Conservation (phyloP, 1,140 invertebrate species). For the Drosophila quadrilineata region DNA sequence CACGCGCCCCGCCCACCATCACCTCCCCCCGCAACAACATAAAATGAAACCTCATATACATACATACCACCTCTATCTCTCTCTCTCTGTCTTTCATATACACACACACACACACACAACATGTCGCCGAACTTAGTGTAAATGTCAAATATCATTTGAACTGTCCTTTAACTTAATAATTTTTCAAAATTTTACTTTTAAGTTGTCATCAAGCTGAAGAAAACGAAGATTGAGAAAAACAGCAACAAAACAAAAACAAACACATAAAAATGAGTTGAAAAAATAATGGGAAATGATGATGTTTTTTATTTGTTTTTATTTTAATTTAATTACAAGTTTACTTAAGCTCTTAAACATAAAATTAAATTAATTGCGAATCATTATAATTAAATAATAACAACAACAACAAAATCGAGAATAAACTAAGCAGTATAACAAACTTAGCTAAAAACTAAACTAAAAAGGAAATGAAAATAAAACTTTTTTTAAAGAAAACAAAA, state of each 20-base stretch:
- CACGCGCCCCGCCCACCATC: slow-evolving; percentile 34
- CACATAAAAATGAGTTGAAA: no score
- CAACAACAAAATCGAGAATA: no score
- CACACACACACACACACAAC: slow-evolving; percentile 27
- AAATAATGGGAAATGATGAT: slow-evolving; percentile 44
- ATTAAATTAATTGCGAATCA: slow-evolving; percentile 43
- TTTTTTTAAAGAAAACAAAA: slow-evolving; percentile 65
- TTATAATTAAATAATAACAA: slow-evolving; percentile 31
- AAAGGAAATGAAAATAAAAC: slow-evolving; percentile 34
- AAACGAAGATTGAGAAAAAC: no score
- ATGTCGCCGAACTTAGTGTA: slow-evolving; percentile 61
- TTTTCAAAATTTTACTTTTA: slow-evolving; percentile 56
- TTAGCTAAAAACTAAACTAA: slow-evolving; percentile 65
- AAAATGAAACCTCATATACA: slow-evolving; percentile 1
- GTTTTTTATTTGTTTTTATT: slow-evolving; percentile 65
- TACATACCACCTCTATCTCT: slow-evolving; percentile 9
- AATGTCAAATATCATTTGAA: slow-evolving; percentile 59
- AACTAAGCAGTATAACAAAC: slow-evolving; percentile 27
- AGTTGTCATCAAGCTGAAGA: no score
- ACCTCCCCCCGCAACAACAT: background rate
- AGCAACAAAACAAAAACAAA: slow-evolving; percentile 31
- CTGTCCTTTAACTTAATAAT: slow-evolving; percentile 56
- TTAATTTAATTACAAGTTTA: slow-evolving; percentile 53
- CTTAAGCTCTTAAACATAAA: slow-evolving; percentile 57
- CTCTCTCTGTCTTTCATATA: slow-evolving; percentile 23